Percentiles rank a stretch among this genome's conserved stretches.
Conservation (phyloP, 2,888 invertebrate species). For the Oscheius sp. region DNA sequence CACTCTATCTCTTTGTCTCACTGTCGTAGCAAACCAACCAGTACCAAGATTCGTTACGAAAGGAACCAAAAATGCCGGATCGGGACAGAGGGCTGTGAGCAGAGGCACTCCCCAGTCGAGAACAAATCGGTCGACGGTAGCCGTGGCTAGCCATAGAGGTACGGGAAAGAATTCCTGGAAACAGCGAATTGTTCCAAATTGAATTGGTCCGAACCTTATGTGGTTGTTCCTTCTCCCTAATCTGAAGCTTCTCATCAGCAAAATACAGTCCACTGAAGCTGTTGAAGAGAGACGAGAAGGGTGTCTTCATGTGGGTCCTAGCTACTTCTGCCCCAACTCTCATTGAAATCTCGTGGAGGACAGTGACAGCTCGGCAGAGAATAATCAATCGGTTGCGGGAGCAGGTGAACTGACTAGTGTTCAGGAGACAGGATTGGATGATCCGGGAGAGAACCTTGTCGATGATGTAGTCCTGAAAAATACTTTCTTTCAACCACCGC, state of each 20-base stretch:
- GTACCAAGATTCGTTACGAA: constrained; percentile 46
- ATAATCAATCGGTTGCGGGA: constrained; percentile 44
- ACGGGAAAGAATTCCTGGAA: constrained; percentile 47
- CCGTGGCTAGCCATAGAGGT: constrained; percentile 52
- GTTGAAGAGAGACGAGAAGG: constrained; percentile 64
- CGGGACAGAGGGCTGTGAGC: constrained; percentile 56
- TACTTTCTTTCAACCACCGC: background rate
- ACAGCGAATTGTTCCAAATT: background rate
- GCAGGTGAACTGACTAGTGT: constrained; percentile 46
- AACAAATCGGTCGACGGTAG: constrained; percentile 51
- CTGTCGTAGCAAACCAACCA: too few species aligned
- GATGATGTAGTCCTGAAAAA: constrained; percentile 84
- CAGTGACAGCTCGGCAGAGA: constrained; percentile 43
- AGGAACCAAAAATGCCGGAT: constrained; percentile 56
- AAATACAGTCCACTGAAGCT: constrained; percentile 58
- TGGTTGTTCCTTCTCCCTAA: constrained; percentile 18
- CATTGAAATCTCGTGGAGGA: constrained; percentile 76
- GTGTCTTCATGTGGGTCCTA: constrained; percentile 57
- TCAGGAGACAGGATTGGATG: constrained; percentile 40
- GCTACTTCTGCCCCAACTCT: constrained; percentile 77
- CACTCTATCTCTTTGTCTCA: too few species aligned
- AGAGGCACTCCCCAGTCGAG: constrained; percentile 60
- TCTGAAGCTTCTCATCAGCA: constrained; percentile 49
- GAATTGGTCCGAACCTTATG: background rate
- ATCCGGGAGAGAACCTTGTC: constrained; percentile 82